Conservation (phyloP, 2,797 vertebrate genomes). For the Esox masquinongy region DNA sequence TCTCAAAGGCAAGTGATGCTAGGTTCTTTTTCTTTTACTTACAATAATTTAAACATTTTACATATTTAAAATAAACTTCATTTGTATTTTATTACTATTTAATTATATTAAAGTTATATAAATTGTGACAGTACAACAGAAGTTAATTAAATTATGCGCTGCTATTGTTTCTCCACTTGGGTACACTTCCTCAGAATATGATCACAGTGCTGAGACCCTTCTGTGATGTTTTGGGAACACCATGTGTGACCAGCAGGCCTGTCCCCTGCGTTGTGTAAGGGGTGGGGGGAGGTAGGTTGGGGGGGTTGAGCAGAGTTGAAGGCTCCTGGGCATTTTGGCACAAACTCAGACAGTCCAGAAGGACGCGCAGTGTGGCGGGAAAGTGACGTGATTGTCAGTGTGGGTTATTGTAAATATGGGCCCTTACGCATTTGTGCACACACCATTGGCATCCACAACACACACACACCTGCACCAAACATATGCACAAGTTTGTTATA, state of each 20-base stretch:
- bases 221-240: neutral
- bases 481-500: too few species aligned
- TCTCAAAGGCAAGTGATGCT: neutral
- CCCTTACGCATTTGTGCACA: constrained; percentile 27
- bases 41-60: too few species aligned
- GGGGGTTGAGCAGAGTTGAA: constrained; percentile 40
- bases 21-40: neutral
- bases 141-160: too few species aligned
- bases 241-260: constrained; percentile 1
- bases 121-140: too few species aligned
- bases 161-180: too few species aligned
- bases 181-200: neutral
- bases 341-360: constrained; percentile 65
- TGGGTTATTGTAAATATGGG: constrained; percentile 67
- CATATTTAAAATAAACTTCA: too few species aligned
- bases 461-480: too few species aligned
- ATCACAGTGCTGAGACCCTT: neutral
- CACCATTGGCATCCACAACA: neutral
- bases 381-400: constrained; percentile 71
- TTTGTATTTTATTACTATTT: too few species aligned
- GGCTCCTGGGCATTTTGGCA: constrained; percentile 62
- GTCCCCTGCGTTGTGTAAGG: constrained; percentile 30
- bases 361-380: constrained; percentile 72
- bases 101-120: too few species aligned
- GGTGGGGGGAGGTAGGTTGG: constrained; percentile 33